Evolutionary conservation across 2,797 vertebrate species (phyloP).

Genomic region (Delichon dasypus): DNA sequence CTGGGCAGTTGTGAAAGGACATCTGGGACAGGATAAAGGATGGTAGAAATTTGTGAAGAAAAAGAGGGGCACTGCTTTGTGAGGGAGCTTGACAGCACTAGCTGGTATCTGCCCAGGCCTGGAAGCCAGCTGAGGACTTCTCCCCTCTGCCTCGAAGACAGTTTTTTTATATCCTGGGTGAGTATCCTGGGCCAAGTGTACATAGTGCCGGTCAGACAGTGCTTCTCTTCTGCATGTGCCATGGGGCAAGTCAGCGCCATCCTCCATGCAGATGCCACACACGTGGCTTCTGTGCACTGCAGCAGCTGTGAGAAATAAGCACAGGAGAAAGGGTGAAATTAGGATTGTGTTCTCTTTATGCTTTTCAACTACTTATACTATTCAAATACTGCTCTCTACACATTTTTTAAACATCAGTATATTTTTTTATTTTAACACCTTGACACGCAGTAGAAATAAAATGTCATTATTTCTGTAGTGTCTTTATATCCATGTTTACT

Average conservation of each 20-base stretch:
- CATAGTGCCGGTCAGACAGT: not conserved
- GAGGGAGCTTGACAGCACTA: fast-evolving
- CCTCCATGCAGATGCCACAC: fast-evolving
- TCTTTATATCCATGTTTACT: not conserved
- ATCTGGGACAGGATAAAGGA: slow-evolving; percentile 36
- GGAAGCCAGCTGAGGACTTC: not conserved
- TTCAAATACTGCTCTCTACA: not conserved
- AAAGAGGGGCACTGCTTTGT: not conserved
- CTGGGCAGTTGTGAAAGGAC: slow-evolving; percentile 33
- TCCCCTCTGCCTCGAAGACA: not conserved
- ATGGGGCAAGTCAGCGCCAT: not conserved
- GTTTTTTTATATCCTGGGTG: not conserved
- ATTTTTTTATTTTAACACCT: not conserved
- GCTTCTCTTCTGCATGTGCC: not conserved
- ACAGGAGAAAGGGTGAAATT: not conserved
- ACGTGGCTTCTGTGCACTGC: fast-evolving
- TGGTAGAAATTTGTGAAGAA: not conserved
- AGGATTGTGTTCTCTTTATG: not conserved
- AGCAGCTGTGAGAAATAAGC: not conserved
- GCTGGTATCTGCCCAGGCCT: not conserved
- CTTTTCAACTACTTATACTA: not conserved
- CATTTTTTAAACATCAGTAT: not conserved
- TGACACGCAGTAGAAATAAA: not conserved
- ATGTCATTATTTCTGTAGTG: not conserved
- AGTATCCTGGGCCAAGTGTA: not conserved